phyloP scores from a whole-genome alignment of 2,113 vertebrate species.

The Scomber japonicus region DNA sequence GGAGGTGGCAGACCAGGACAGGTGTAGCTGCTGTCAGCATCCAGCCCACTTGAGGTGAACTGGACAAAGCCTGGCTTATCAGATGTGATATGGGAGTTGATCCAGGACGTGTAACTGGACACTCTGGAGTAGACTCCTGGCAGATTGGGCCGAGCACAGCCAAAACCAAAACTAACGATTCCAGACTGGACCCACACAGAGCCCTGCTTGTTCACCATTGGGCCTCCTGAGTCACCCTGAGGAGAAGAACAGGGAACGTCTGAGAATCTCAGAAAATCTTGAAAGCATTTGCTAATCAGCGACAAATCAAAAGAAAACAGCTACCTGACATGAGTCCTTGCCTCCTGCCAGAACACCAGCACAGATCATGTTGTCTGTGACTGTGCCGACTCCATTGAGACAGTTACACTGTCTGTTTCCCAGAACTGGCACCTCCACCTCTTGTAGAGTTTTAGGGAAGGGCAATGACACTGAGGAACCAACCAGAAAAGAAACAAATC shows the following conservation, averaged over 20 bases:
- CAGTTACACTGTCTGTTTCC: constrained; percentile 61
- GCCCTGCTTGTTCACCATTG: no score
- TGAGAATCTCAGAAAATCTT: no score
- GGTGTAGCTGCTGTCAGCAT: constrained; percentile 40
- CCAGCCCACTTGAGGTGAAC: constrained; percentile 42
- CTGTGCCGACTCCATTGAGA: constrained; percentile 50
- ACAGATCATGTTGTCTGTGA: constrained; percentile 84
- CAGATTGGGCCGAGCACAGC: constrained; percentile 87
- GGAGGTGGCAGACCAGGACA: constrained; percentile 18
- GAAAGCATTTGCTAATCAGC: no score
- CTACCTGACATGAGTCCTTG: constrained; percentile 75
- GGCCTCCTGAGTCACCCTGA: no score
- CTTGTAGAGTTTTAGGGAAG: constrained; percentile 54
- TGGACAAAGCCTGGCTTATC: constrained; percentile 56
- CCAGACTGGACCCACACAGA: no score
- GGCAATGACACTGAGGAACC: constrained; percentile 12
- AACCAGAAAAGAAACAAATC: no score
- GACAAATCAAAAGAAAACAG: neutral
- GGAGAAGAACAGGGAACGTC: no score
- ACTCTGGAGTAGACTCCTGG: constrained; percentile 91
- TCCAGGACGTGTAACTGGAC: constrained; percentile 86
- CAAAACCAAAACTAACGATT: constrained; percentile 33
- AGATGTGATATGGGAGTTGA: no score
- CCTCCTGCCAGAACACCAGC: constrained; percentile 77
- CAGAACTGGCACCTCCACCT: constrained; percentile 64